These are phyloP conservation scores for Poecilobothrus nobilitatus DNA, from an alignment of 2,888 invertebrate species.

Conservation along the genomic window DNA sequence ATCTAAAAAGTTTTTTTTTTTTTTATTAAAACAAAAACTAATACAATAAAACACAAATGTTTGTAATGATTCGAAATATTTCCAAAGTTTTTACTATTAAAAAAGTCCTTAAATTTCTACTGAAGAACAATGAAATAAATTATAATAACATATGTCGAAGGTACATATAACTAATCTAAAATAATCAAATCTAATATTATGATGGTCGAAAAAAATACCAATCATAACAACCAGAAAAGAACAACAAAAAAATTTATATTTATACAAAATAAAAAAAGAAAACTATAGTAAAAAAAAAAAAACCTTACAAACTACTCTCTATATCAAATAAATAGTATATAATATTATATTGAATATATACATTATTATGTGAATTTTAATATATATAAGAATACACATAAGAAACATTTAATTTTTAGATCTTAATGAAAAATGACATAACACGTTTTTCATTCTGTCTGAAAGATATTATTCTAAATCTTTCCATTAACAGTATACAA, in stretches of 20 bases:
- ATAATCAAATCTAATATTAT: neutral
- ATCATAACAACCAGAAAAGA: neutral
- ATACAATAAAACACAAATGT: neutral
- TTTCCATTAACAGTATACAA: neutral
- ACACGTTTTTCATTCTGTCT: neutral
- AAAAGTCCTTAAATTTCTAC: neutral
- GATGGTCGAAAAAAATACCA: neutral
- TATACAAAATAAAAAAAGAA: no score
- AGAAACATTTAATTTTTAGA: neutral
- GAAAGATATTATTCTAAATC: neutral
- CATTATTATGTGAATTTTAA: neutral
- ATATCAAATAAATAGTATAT: no score
- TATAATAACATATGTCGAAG: neutral
- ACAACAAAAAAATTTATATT: no score
- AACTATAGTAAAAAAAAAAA: no score
- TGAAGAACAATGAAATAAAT: neutral
- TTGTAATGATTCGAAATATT: neutral
- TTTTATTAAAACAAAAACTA: no score
- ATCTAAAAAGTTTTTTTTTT: no score
- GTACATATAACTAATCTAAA: neutral
- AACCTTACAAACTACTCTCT: no score
- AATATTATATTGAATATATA: no score
- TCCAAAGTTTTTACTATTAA: neutral
- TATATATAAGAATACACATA: neutral
- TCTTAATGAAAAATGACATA: neutral